phyloP scores from a whole-genome alignment of 2,888 invertebrate genomes.

The Thyatira batis region DNA sequence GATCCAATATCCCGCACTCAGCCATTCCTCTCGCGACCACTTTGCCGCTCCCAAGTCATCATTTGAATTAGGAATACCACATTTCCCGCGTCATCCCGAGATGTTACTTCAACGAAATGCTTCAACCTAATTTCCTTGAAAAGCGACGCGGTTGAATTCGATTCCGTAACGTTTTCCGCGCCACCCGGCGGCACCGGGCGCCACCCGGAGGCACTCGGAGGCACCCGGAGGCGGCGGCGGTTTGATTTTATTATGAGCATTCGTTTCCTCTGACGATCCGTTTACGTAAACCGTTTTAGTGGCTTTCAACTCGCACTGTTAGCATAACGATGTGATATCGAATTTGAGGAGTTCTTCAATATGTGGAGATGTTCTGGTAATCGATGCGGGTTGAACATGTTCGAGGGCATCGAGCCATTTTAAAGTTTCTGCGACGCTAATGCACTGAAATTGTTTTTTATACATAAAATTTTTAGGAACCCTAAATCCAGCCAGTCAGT shows the following conservation, averaged over 20 bases:
- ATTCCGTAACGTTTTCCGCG: slow-evolving; percentile 46
- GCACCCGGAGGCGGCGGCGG: slow-evolving; percentile 30
- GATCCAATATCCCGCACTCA: not conserved
- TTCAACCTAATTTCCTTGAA: slow-evolving; percentile 46
- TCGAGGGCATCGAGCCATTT: too few species aligned
- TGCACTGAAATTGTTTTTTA: too few species aligned
- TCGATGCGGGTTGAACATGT: not conserved
- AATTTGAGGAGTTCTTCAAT: not conserved
- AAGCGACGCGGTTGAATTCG: slow-evolving; percentile 43
- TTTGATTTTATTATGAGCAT: slow-evolving; percentile 46
- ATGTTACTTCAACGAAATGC: slow-evolving; percentile 41
- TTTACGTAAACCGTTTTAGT: slow-evolving; percentile 30
- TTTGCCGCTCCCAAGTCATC: slow-evolving; percentile 9
- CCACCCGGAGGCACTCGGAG: too few species aligned
- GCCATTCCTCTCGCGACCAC: slow-evolving; percentile 6
- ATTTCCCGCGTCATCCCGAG: slow-evolving; percentile 16
- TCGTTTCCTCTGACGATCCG: slow-evolving; percentile 13
- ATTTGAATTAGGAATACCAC: slow-evolving; percentile 15
- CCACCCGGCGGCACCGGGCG: too few species aligned
- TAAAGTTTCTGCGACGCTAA: too few species aligned
- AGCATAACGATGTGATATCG: not conserved
- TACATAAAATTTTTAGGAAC: too few species aligned
- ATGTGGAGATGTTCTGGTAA: not conserved
- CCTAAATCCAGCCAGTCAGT: too few species aligned
- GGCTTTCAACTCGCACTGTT: slow-evolving; percentile 10